Evolutionary conservation across 2,113 vertebrate species (phyloP).

Genomic region (Cheirogaleus medius): DNA sequence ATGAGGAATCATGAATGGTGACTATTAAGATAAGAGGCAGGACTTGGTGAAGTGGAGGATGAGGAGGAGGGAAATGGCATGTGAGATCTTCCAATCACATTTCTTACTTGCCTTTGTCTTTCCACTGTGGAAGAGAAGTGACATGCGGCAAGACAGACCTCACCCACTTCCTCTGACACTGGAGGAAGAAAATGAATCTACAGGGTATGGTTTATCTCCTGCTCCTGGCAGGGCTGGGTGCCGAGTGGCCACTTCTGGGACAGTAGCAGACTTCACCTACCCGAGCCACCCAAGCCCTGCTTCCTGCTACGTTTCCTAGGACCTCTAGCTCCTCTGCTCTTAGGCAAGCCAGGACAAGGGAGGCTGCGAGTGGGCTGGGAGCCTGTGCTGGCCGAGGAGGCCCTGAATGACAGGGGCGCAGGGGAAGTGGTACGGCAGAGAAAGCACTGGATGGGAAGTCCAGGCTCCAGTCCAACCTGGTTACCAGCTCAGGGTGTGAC

Average conservation of each 20-base stretch:
- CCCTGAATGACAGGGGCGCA: background rate
- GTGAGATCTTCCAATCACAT: background rate
- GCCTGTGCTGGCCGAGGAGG: background rate
- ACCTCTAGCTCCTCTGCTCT: background rate
- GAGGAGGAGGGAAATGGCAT: background rate
- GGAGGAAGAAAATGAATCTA: background rate
- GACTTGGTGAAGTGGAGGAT: background rate
- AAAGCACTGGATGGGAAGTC: background rate
- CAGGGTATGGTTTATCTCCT: background rate
- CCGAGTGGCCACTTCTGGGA: background rate
- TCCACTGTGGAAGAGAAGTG: background rate
- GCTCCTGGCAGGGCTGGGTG: background rate
- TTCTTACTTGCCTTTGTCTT: background rate
- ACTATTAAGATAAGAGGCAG: background rate
- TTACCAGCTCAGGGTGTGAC: background rate
- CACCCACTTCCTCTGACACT: background rate
- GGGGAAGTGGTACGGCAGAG: background rate
- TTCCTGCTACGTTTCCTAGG: background rate
- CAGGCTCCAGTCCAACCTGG: background rate
- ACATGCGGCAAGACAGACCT: background rate
- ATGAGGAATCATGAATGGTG: background rate
- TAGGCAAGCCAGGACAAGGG: background rate
- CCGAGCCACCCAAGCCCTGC: too few relatives aligned
- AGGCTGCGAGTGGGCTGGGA: too few relatives aligned
- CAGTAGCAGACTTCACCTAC: background rate